Conservation (phyloP, 2,797 vertebrate species). For the Dendrocincla tyrannina region DNA sequence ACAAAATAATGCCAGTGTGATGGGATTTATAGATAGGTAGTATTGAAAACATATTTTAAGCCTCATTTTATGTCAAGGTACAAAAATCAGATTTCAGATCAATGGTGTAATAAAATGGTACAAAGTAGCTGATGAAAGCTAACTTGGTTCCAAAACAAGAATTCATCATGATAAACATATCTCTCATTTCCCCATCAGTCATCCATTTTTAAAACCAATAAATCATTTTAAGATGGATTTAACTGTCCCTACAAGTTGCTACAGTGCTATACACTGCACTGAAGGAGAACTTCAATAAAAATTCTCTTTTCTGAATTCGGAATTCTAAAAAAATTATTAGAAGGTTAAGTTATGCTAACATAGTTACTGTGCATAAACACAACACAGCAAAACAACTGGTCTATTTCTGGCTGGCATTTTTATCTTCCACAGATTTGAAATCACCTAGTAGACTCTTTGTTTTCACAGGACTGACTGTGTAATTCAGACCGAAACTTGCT, state of each 20-base stretch:
- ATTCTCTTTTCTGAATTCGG: background rate
- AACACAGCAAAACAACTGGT: background rate
- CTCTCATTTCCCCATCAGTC: slow-evolving; percentile 45
- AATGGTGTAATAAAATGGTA: slow-evolving; percentile 34
- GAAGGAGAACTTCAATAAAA: background rate
- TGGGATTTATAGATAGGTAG: slow-evolving; percentile 33
- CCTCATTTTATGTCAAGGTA: slow-evolving; percentile 21
- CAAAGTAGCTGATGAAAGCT: slow-evolving; percentile 55
- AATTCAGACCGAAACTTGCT: background rate
- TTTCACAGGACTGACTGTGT: background rate
- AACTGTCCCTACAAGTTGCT: background rate
- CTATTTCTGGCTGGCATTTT: background rate
- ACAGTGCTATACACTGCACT: background rate
- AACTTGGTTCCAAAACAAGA: slow-evolving; percentile 38
- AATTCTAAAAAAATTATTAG: background rate
- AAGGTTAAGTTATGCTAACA: background rate
- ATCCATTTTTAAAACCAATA: slow-evolving; percentile 37
- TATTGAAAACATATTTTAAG: slow-evolving; percentile 35
- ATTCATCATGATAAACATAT: slow-evolving; percentile 35
- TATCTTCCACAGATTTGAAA: background rate
- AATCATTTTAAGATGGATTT: slow-evolving; percentile 38
- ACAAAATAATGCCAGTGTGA: slow-evolving; percentile 3
- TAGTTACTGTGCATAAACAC: background rate
- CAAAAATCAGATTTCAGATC: slow-evolving; percentile 41
- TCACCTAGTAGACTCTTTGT: background rate